These are phyloP conservation scores for Dynastes maya DNA, from an alignment of 2,888 invertebrate genomes.

Conservation along the genomic window DNA sequence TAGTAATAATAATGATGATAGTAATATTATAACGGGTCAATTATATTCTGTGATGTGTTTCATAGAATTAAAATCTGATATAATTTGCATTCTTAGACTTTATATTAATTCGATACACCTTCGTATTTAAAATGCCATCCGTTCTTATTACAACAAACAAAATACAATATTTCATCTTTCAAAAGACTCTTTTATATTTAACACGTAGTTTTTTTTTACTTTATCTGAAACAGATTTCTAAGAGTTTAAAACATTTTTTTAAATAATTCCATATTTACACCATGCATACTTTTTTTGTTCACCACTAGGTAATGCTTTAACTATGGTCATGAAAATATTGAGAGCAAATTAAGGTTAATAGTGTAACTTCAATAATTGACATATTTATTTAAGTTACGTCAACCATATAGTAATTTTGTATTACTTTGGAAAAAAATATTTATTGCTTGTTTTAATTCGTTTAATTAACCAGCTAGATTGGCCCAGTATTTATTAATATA, in stretches of 20 bases:
- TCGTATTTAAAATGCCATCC: constrained; percentile 3
- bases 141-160: constrained; percentile 34
- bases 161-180: constrained; percentile 27
- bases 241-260: constrained; percentile 22
- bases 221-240: constrained; percentile 23
- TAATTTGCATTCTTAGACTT: constrained; percentile 6
- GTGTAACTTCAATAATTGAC: too few relatives aligned
- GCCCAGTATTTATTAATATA: too few relatives aligned
- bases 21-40: not conserved
- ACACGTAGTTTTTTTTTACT: constrained; percentile 14
- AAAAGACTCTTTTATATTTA: constrained; percentile 10
- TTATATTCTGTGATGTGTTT: constrained; percentile 6
- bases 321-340: too few relatives aligned
- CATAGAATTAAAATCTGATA: constrained; percentile 20
- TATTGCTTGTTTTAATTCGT: too few relatives aligned
- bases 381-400: too few relatives aligned
- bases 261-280: constrained; percentile 32
- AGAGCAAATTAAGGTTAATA: too few relatives aligned
- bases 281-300: constrained; percentile 35
- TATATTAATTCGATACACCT: constrained; percentile 7
- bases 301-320: not conserved
- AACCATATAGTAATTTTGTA: too few relatives aligned
- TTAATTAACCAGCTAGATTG: too few relatives aligned
- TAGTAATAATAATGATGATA: constrained; percentile 29
- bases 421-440: too few relatives aligned